Evolutionary conservation across 2,113 vertebrate species (phyloP).

Genomic region (Halcyon malimbica): DNA sequence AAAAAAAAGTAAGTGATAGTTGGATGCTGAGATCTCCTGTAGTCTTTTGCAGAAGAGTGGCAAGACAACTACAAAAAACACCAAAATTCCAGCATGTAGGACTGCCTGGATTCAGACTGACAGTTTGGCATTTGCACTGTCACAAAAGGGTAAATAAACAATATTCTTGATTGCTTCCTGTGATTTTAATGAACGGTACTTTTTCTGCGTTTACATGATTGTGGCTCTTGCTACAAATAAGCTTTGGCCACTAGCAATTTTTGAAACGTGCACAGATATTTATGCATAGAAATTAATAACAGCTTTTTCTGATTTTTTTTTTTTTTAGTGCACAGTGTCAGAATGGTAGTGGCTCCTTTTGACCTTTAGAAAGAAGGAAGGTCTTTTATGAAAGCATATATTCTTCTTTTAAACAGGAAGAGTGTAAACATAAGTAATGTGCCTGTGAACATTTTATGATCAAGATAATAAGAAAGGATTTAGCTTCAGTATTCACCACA

Average conservation of each 20-base stretch:
- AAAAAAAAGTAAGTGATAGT: neutral
- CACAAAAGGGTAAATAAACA: slow-evolving; percentile 19
- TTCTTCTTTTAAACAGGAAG: slow-evolving; percentile 41
- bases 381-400: slow-evolving; percentile 53
- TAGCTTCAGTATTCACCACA: slow-evolving; percentile 34
- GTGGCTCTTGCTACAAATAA: slow-evolving; percentile 28
- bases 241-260: neutral
- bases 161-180: slow-evolving; percentile 45
- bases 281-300: slow-evolving; percentile 46
- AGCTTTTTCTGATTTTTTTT: slow-evolving; percentile 41
- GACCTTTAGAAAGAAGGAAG: slow-evolving; percentile 61
- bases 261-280: slow-evolving; percentile 25
- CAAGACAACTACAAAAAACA: neutral
- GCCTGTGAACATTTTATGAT: slow-evolving; percentile 49
- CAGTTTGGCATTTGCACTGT: neutral
- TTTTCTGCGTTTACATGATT: slow-evolving; percentile 2
- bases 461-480: slow-evolving; percentile 61
- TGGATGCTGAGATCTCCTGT: neutral
- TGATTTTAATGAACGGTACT: slow-evolving; percentile 63
- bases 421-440: slow-evolving; percentile 44
- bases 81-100: neutral
- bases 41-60: neutral
- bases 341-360: slow-evolving; percentile 36
- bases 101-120: neutral
- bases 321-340: slow-evolving; percentile 8